These are phyloP conservation scores for Smittia aterrima DNA, from an alignment of 2,888 invertebrate genomes.

Conservation along the genomic window DNA sequence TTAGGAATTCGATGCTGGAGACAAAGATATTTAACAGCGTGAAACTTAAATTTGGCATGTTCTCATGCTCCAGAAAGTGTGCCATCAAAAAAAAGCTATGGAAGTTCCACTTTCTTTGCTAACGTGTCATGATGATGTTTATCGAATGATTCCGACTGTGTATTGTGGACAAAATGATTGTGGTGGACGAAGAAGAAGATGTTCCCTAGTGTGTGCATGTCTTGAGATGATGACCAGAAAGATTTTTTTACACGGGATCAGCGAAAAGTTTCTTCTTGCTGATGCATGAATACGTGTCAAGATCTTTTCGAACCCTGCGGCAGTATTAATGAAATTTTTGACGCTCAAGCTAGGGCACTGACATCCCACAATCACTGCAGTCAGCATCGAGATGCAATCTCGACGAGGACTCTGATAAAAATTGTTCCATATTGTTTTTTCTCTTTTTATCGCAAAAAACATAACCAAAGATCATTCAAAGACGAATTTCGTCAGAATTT, in stretches of 20 bases:
- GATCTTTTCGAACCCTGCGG: not conserved
- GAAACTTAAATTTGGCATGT: not conserved
- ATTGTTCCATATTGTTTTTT: slow-evolving; percentile 40
- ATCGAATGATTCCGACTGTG: slow-evolving; percentile 10
- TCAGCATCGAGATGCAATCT: too few relatives aligned
- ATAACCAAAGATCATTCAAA: slow-evolving; percentile 33
- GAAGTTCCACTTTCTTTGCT: slow-evolving; percentile 28
- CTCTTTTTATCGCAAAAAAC: slow-evolving; percentile 16
- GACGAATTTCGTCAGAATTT: not conserved
- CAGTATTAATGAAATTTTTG: not conserved
- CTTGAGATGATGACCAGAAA: slow-evolving; percentile 18
- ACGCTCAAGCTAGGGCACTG: not conserved
- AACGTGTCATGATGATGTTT: slow-evolving; percentile 39
- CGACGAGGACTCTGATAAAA: not conserved
- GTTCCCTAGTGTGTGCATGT: not conserved
- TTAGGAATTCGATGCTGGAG: not conserved
- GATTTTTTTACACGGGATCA: slow-evolving; percentile 16
- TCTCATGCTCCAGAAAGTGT: not conserved
- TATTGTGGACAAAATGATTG: not conserved
- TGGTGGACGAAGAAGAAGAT: slow-evolving; percentile 1
- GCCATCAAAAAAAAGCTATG: not conserved
- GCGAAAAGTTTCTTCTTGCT: slow-evolving; percentile 4
- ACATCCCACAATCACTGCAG: not conserved
- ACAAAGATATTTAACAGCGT: slow-evolving; percentile 1
- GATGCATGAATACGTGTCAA: slow-evolving; percentile 29